Evolutionary conservation across 2,888 invertebrate species (phyloP), one percentile per base, ranked within the genome.

Genomic region (Leptarthrus brevirostris): DNA sequence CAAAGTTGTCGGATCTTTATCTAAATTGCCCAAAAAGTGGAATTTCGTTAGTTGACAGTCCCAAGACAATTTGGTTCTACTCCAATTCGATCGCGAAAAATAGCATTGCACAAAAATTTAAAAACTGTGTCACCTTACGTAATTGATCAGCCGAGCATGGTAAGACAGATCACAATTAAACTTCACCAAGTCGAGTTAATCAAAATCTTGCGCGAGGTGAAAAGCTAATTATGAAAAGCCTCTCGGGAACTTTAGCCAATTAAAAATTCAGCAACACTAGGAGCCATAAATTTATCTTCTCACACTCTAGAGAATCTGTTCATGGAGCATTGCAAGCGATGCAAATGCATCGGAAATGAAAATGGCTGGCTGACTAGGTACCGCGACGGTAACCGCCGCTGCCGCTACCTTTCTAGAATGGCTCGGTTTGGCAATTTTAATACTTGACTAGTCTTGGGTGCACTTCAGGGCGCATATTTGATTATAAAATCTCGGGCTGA

Each of bases 101-200:
- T 52, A 8, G 30, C 10, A 52, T 69, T 52, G 52, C 52, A 52
- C 52, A 69, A 69, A 69, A 52, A n/a, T 52, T 52, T 52, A 44
- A 58, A 72, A 72, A 72, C 72, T 72, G 56, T 72, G 72, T 58
- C 72, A 72, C 56, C 26, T 72, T 72, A 72, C 72, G 56, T 72
- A 72, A 72, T 26, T 72, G 72, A 72, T 72, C 72, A 72, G n/a
- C 72, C 34, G 56, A 72, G 56, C 72, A 58, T 56, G 44, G 56
- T 47, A 56, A 18, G 36, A 69, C 49, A 69, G 69, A 69, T 69
- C 69, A 69, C 69, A 69, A 69, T 69, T 69, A 69, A 69, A 52
- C 69, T 69, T 52, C 69, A 69, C 34, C 69, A 49, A 34, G 49
- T 22, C 69, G 34, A 69, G 69, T 69, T 69, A 69, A 69, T 69